phyloP scores from a whole-genome alignment of 2,797 vertebrate genomes.

The Neostethus bicornis region DNA sequence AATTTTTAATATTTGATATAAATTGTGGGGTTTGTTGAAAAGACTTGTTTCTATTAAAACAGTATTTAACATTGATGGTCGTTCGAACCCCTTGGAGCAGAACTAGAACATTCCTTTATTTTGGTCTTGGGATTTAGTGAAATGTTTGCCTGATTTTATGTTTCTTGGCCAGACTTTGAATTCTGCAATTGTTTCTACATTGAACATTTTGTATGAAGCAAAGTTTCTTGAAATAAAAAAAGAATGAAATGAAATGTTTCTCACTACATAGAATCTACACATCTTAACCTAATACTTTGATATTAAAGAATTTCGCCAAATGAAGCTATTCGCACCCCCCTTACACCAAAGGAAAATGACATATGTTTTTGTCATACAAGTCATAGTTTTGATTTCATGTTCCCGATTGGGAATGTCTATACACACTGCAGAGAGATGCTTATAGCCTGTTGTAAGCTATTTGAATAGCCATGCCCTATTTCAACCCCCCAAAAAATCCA shows the following conservation, averaged over 20 bases:
- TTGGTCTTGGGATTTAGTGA: conserved; percentile 81
- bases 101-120: conserved; percentile 77
- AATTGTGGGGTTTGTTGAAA: conserved; percentile 87
- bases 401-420: too few relatives aligned
- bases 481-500: too few relatives aligned
- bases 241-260: conserved; percentile 62
- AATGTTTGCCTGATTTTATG: conserved; percentile 87
- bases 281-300: too few relatives aligned
- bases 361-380: too few relatives aligned
- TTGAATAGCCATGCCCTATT: too few relatives aligned
- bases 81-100: conserved; percentile 79
- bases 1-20: conserved; percentile 98
- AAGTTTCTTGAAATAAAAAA: conserved; percentile 97
- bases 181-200: conserved; percentile 95
- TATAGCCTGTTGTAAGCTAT: too few relatives aligned
- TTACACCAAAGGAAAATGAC: too few relatives aligned
- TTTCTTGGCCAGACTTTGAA: conserved; percentile 92
- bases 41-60: conserved; percentile 88
- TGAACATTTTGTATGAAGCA: conserved; percentile 97
- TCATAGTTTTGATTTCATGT: too few relatives aligned
- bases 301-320: too few relatives aligned
- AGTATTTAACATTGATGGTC: conserved; percentile 77
- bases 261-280: too few relatives aligned
- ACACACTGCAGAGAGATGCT: too few relatives aligned
- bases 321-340: too few relatives aligned